Evolutionary conservation across 2,888 invertebrate genomes (phyloP).

Genomic region (Rotaria socialis): DNA sequence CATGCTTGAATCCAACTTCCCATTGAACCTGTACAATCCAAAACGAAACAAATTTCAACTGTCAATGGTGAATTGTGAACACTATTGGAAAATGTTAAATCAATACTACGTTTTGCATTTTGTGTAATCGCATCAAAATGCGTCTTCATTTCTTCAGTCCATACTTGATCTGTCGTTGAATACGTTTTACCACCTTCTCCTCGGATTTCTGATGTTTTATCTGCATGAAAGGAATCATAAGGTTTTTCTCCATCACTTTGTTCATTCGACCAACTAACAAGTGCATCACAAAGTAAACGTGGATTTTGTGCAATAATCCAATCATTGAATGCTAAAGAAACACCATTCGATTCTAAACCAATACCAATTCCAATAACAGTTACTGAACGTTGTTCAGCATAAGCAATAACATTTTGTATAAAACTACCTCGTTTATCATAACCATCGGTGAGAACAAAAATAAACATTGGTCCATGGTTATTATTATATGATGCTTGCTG

Average conservation of each 20-base stretch:
- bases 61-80: background rate
- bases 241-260: constrained; percentile 12
- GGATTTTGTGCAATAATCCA: constrained; percentile 27
- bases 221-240: background rate
- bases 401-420: background rate
- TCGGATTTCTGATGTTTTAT: background rate
- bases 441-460: background rate
- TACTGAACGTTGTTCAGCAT: constrained; percentile 16
- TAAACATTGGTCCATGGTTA: constrained; percentile 22
- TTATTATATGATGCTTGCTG: background rate
- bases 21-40: constrained; percentile 19
- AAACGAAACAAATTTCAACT: background rate
- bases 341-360: constrained; percentile 15
- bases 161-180: background rate
- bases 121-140: constrained; percentile 11
- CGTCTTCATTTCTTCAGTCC: background rate
- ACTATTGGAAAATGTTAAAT: background rate
- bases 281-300: background rate
- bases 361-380: background rate
- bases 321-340: background rate
- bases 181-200: background rate
- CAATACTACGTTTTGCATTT: background rate
- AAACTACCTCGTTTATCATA: background rate
- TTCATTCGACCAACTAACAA: background rate
- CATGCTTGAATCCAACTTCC: background rate